Percentiles rank a stretch among this genome's conserved stretches.
Evolutionary conservation across 2,113 vertebrate species (phyloP).

Genomic region (Azemiops feae): DNA sequence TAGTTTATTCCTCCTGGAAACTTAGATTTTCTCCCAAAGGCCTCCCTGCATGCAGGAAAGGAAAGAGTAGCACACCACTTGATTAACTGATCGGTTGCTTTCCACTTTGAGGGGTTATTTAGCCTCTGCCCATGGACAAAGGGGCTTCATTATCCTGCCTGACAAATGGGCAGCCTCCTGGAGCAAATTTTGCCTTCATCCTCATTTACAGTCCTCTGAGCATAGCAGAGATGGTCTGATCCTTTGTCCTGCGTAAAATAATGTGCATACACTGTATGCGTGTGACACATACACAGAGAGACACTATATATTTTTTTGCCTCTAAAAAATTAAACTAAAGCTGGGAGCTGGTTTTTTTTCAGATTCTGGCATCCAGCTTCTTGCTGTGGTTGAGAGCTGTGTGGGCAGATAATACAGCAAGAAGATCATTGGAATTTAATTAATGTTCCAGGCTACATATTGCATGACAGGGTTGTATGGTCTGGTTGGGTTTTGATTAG

Average conservation of each 20-base stretch:
- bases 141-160: background rate
- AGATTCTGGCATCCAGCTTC: background rate
- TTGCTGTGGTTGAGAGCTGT: background rate
- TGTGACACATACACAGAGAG: background rate
- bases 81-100: background rate
- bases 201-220: background rate
- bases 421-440: background rate
- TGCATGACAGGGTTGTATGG: background rate
- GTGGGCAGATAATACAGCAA: background rate
- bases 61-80: background rate
- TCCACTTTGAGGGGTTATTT: background rate
- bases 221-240: background rate
- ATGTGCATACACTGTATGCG: background rate
- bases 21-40: background rate
- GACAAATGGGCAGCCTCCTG: background rate
- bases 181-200: background rate
- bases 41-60: background rate
- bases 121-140: too few relatives aligned
- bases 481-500: background rate
- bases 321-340: background rate
- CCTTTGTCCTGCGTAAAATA: background rate
- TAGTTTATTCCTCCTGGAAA: background rate
- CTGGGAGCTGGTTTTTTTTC: background rate
- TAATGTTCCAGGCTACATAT: background rate
- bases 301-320: background rate